Conservation (phyloP, 2,888 invertebrate species). For the Orthonychiurus folsomi region DNA sequence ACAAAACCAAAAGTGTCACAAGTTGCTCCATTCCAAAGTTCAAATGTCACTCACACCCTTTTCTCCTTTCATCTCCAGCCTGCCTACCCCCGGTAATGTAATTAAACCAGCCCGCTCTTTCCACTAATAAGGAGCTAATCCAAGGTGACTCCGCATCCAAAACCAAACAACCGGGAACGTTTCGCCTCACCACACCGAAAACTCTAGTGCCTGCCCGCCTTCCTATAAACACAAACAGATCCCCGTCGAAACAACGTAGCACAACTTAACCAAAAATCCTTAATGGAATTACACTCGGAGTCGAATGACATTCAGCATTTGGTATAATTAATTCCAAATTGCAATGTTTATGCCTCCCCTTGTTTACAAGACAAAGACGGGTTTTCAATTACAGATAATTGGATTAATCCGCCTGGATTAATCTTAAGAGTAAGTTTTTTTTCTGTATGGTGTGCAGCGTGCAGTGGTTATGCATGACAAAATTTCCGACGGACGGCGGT, state of each 20-base stretch:
- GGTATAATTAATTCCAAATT: too few species aligned
- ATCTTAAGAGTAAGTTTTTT: too few species aligned
- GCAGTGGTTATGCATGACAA: not conserved
- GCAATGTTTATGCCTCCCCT: too few species aligned
- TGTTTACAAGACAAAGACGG: not conserved
- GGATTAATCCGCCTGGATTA: too few species aligned
- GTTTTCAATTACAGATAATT: not conserved
- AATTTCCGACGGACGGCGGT: not conserved
- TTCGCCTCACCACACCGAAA: too few species aligned
- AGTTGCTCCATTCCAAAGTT: conserved; percentile 7
- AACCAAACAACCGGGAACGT: too few species aligned
- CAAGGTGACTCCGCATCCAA: not conserved
- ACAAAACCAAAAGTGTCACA: not conserved
- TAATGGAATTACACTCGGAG: too few species aligned
- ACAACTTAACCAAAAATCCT: not conserved
- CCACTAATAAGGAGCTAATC: conserved; percentile 9
- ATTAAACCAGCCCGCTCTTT: conserved; percentile 9
- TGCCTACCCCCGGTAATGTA: conserved; percentile 11
- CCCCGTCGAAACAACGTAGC: too few species aligned
- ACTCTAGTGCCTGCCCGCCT: too few species aligned
- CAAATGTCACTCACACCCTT: conserved; percentile 10
- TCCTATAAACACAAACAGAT: too few species aligned
- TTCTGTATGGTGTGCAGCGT: too few species aligned
- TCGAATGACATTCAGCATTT: too few species aligned
- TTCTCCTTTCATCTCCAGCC: conserved; percentile 13